Evolutionary conservation across 2,113 vertebrate species (phyloP), one percentile per base, ranked within the genome.

Genomic region (Trematocara macrostoma): DNA sequence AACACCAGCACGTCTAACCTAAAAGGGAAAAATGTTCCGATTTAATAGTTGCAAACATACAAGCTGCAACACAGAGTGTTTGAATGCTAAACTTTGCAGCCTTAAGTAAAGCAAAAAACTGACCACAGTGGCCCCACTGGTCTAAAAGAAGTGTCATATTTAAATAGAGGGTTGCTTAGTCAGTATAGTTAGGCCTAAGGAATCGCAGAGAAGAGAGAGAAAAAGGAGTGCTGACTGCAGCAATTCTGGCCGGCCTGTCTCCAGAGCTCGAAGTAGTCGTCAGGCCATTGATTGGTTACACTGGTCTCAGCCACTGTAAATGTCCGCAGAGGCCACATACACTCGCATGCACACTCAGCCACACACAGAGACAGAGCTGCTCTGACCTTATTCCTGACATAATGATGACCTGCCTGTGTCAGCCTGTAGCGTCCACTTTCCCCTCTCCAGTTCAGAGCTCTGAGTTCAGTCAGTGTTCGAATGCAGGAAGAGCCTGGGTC

Each of bases 221-320:
- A 79, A 81, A 26, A 87, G 71, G 15, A 88, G 12, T 85, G 91
- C 93, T 94, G 93, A 93, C 88, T 85, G 81, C 82, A 85, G 82
- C 45, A 79, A 61, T 81, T 82, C 79, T 6, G 82, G 84, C 78
- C 83, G 23, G 86, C 47, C 79, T 20, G 93, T 91, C 93, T 93
- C 92, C 86, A 85, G 89, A 92, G 88, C 85, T 84, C 82, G 5
- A 78, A 87, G 89, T 81, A n/a, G 69, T 93, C 84, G 82, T 92
- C 92, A 92, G 89, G 23, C 84, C 86, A 92, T 87, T 93, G 92
- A 95, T 93, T 93, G 93, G 85, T 38, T 81, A 90, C 91, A 91
- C 61, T 85, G 86, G 91, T 91, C 88, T 82, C 82, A 84, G 88
- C 87, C 74, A 91, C 92, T 84, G 89, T 82, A 90, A 87, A 82